Evolutionary conservation across 2,888 invertebrate genomes (phyloP).

Genomic region (Xylota segnis): DNA sequence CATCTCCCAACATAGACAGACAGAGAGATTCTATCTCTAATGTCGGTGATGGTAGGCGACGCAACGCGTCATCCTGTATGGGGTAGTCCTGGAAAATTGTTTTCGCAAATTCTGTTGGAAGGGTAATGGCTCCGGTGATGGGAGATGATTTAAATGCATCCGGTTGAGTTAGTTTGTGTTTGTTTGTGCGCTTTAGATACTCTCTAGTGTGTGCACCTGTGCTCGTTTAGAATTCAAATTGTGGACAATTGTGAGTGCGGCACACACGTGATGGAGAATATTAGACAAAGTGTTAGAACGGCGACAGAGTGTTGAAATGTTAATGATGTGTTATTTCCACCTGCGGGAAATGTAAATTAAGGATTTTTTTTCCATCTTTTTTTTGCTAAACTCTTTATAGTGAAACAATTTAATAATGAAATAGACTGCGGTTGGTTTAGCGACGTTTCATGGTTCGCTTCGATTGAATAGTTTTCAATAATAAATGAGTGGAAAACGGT

Average conservation of each 20-base stretch:
- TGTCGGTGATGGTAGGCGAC: slow-evolving; percentile 23
- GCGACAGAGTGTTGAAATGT: slow-evolving; percentile 40
- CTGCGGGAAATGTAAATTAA: slow-evolving; percentile 21
- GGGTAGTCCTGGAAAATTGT: slow-evolving; percentile 60
- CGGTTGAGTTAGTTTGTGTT: slow-evolving; percentile 65
- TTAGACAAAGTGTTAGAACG: slow-evolving; percentile 39
- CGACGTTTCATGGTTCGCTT: background rate
- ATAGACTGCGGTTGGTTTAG: slow-evolving; percentile 28
- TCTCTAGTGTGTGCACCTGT: slow-evolving; percentile 42
- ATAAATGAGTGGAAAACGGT: background rate
- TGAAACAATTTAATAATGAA: slow-evolving; percentile 33
- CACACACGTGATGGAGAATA: slow-evolving; percentile 6
- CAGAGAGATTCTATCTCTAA: slow-evolving; percentile 27
- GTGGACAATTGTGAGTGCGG: slow-evolving; percentile 27
- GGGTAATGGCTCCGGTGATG: slow-evolving; percentile 70
- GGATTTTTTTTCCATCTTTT: background rate
- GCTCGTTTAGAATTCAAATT: slow-evolving; percentile 26
- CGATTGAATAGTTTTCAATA: background rate
- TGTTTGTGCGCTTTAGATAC: slow-evolving; percentile 52
- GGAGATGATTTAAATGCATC: slow-evolving; percentile 74
- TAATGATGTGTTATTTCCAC: slow-evolving; percentile 60
- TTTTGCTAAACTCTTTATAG: slow-evolving; percentile 20
- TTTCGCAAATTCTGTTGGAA: slow-evolving; percentile 42
- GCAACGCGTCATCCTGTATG: background rate
- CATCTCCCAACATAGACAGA: background rate